Percentiles rank a stretch among this genome's conserved stretches.
Conservation (phyloP, 2,888 invertebrate species). For the Machimus atricapillus region DNA sequence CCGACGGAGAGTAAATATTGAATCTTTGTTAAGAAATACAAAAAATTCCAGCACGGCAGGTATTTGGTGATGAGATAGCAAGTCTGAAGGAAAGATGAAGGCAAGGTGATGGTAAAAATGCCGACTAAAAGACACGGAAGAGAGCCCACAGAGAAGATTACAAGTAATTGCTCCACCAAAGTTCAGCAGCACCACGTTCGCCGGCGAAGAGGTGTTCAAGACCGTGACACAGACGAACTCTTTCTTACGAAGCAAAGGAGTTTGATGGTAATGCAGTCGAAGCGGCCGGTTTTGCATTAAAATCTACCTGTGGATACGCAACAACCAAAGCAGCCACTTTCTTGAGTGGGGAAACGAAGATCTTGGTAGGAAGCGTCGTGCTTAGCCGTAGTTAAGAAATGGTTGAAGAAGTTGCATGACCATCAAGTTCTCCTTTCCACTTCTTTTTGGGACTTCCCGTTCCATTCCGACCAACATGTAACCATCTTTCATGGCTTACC, state of each 20-base stretch:
- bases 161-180: neutral
- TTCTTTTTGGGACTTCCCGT: neutral
- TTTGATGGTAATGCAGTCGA: conserved; percentile 8
- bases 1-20: neutral
- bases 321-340: neutral
- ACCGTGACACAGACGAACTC: neutral
- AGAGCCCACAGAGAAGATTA: neutral
- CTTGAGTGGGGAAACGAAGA: neutral
- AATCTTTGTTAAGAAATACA: neutral
- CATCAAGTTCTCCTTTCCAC: neutral
- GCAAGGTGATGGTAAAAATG: neutral
- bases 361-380: neutral
- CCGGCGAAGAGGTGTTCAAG: neutral
- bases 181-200: neutral
- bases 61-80: neutral
- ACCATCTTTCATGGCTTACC: conserved; percentile 17
- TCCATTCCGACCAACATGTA: neutral
- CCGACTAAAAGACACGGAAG: neutral
- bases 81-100: neutral
- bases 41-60: neutral
- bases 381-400: neutral
- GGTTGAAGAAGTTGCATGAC: neutral
- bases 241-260: neutral
- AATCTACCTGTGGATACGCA: neutral
- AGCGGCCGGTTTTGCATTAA: neutral